Percentiles rank a stretch among this genome's conserved stretches.
Evolutionary conservation across 2,797 vertebrate species (phyloP).

Genomic region (Cuculus canorus): DNA sequence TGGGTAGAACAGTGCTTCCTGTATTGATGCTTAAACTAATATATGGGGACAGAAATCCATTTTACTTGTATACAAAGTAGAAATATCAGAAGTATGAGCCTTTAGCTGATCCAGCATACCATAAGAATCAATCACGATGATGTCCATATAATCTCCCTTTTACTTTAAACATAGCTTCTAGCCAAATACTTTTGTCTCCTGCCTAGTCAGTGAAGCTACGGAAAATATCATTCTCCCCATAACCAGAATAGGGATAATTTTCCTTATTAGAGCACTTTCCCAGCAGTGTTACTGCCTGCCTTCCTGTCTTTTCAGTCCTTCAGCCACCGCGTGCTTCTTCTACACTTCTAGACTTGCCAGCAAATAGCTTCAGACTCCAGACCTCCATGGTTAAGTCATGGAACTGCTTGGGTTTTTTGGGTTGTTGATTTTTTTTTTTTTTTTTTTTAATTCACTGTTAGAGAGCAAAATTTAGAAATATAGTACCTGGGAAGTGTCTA

Average conservation of each 20-base stretch:
- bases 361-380: background rate
- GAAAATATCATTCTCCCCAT: background rate
- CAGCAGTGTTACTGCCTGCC: background rate
- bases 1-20: background rate
- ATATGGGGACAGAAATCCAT: background rate
- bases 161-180: background rate
- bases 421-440: too few relatives aligned
- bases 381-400: background rate
- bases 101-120: background rate
- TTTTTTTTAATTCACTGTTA: background rate
- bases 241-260: background rate
- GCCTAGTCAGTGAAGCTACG: background rate
- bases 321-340: background rate
- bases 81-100: background rate
- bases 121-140: slow-evolving; percentile 15
- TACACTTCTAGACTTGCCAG: background rate
- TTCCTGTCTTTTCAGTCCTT: background rate
- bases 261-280: background rate
- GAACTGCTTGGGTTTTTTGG: background rate
- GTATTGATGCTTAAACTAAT: background rate
- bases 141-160: background rate
- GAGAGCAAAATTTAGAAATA: background rate
- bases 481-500: background rate
- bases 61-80: slow-evolving; percentile 11
- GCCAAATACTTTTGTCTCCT: background rate